These are phyloP conservation scores for Scaptomyza montana DNA, from an alignment of 1,140 invertebrate genomes.

Conservation along the genomic window DNA sequence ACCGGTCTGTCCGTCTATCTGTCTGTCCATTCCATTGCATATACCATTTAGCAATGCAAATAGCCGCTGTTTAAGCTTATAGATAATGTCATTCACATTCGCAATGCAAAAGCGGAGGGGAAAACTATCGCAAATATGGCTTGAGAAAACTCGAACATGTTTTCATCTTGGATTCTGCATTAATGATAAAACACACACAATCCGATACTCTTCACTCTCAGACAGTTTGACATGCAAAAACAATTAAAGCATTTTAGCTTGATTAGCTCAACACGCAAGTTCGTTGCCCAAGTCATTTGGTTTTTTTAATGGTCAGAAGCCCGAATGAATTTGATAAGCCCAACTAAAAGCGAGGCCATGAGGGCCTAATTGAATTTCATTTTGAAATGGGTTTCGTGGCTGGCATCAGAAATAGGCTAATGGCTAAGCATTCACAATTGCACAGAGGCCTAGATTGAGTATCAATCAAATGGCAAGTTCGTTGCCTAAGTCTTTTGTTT, in stretches of 20 bases:
- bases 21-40: neutral
- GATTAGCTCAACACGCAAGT: constrained; percentile 34
- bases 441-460: constrained; percentile 8
- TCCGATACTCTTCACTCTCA: no score
- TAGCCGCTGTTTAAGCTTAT: constrained; percentile 72
- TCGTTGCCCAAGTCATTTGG: constrained; percentile 45
- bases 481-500: constrained; percentile 62
- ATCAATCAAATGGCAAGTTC: constrained; percentile 30
- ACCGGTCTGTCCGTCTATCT: neutral
- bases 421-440: constrained; percentile 16
- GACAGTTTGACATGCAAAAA: constrained; percentile 51
- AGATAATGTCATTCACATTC: constrained; percentile 77
- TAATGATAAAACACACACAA: constrained; percentile 46
- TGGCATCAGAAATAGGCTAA: constrained; percentile 20
- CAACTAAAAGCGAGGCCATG: no score
- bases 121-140: constrained; percentile 67
- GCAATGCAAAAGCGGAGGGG: constrained; percentile 10
- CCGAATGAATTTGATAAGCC: constrained; percentile 13
- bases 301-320: constrained; percentile 4
- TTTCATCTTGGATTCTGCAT: constrained; percentile 40
- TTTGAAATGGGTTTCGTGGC: constrained; percentile 5
- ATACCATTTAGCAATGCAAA: constrained; percentile 76
- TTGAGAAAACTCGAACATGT: constrained; percentile 59
- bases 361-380: constrained; percentile 12
- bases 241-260: constrained; percentile 43